phyloP scores from a whole-genome alignment of 2,113 vertebrate species.

The Anarhynchus alexandrinus region DNA sequence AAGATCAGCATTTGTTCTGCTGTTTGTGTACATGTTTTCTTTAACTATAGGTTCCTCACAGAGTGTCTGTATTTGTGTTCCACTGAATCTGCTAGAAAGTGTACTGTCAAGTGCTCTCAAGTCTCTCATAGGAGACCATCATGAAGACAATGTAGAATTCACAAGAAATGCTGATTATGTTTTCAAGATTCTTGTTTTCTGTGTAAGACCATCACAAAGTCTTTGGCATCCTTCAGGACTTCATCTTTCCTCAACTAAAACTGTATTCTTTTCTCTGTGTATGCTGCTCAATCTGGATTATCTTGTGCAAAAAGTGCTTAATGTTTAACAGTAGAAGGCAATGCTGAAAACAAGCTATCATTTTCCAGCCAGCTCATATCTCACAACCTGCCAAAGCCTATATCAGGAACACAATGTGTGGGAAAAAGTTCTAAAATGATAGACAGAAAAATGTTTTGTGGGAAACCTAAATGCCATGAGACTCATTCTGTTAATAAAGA shows the following conservation, averaged over 20 bases:
- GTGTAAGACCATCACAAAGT: background rate
- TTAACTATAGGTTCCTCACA: background rate
- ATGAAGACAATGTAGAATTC: background rate
- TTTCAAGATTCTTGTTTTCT: background rate
- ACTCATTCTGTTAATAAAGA: slow-evolving; percentile 4
- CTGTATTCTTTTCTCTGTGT: background rate
- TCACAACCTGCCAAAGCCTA: background rate
- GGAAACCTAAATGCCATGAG: slow-evolving; percentile 33
- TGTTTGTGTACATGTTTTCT: background rate
- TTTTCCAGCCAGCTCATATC: slow-evolving; percentile 15
- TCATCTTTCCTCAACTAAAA: background rate
- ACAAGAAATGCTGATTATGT: background rate
- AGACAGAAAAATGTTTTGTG: slow-evolving; percentile 18
- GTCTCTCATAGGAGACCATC: background rate
- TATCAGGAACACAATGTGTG: slow-evolving; percentile 6
- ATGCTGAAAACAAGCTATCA: slow-evolving; percentile 19
- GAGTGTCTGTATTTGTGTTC: background rate
- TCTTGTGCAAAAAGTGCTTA: background rate
- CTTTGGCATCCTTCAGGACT: background rate
- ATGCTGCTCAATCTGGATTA: background rate
- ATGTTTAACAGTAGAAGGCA: background rate
- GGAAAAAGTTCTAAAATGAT: slow-evolving; percentile 35
- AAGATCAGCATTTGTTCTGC: background rate
- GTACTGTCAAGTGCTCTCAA: background rate
- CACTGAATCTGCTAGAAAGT: background rate